Evolutionary conservation across 2,797 vertebrate species (phyloP).

Genomic region (Argentina silus): DNA sequence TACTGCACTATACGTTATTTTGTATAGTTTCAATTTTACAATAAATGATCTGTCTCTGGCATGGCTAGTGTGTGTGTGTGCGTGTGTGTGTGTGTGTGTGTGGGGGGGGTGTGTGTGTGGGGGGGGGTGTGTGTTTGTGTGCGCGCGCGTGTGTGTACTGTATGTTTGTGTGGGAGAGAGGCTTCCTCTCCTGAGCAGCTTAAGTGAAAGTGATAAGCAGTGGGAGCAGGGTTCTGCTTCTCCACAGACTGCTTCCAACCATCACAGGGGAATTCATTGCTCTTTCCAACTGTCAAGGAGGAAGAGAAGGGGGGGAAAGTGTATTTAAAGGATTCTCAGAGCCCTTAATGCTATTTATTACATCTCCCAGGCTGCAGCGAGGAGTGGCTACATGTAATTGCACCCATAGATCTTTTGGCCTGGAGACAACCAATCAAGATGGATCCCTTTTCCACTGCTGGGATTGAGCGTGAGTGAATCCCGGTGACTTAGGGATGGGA

Average conservation of each 20-base stretch:
- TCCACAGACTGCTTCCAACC: conserved; percentile 56
- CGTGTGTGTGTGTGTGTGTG: conserved; percentile 19
- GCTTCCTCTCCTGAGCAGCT: conserved; percentile 60
- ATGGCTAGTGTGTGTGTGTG: conserved; percentile 10
- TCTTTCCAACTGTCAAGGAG: conserved; percentile 68
- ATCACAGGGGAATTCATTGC: conserved; percentile 65
- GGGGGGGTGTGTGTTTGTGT: conserved; percentile 47
- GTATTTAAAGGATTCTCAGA: conserved; percentile 77
- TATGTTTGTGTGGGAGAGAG: conserved; percentile 29
- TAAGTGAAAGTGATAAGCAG: conserved; percentile 76
- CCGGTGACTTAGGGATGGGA: conserved; percentile 69
- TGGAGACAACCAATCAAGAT: conserved; percentile 78
- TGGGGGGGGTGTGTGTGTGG: conserved; percentile 27
- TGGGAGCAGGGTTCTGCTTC: conserved; percentile 52
- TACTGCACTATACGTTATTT: conserved; percentile 5
- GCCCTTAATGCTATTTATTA: conserved; percentile 78
- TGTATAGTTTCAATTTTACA: conserved; percentile 40
- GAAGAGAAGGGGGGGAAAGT: conserved; percentile 57
- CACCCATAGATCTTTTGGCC: conserved; percentile 73
- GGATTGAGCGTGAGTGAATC: conserved; percentile 68
- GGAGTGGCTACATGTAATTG: conserved; percentile 77
- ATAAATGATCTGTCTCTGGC: not conserved
- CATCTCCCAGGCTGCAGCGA: conserved; percentile 67
- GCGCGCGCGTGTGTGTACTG: not conserved
- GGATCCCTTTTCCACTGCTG: conserved; percentile 63